Evolutionary conservation across 2,113 vertebrate species (phyloP).

Genomic region (Entomyzon cyanotis): DNA sequence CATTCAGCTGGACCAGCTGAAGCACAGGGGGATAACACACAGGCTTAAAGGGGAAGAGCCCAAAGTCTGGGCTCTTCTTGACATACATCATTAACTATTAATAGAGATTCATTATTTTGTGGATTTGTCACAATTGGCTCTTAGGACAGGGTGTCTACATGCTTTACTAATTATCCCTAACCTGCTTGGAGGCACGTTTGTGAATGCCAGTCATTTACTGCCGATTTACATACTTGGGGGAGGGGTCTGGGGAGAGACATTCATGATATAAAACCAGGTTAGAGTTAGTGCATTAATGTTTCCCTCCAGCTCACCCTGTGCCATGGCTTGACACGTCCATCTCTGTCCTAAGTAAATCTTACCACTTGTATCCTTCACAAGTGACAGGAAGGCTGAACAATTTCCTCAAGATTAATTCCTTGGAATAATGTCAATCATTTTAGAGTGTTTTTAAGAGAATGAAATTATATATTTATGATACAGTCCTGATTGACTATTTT

Average conservation of each 20-base stretch:
- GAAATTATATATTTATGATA: not conserved
- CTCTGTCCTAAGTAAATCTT: conserved; percentile 61
- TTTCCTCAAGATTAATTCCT: conserved; percentile 40
- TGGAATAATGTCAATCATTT: not conserved
- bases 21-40: not conserved
- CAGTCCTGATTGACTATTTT: conserved; percentile 1
- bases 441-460: not conserved
- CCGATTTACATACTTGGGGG: conserved; percentile 56
- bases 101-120: conserved; percentile 68
- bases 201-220: conserved; percentile 72
- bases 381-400: conserved; percentile 34
- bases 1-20: conserved; percentile 39
- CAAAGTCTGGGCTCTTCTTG: not conserved
- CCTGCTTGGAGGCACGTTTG: conserved; percentile 68
- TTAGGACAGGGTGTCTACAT: conserved; percentile 62
- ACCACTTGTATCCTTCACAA: conserved; percentile 38
- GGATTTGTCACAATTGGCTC: conserved; percentile 68
- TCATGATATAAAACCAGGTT: conserved; percentile 32
- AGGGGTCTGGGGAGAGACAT: not conserved
- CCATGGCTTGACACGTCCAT: conserved; percentile 33
- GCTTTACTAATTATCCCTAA: conserved; percentile 74
- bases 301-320: conserved; percentile 42
- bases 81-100: conserved; percentile 69
- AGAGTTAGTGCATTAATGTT: conserved; percentile 35
- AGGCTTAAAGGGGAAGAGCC: conserved; percentile 23